phyloP scores from a whole-genome alignment of 2,888 invertebrate species.

The Alviniconcha strummeri region DNA sequence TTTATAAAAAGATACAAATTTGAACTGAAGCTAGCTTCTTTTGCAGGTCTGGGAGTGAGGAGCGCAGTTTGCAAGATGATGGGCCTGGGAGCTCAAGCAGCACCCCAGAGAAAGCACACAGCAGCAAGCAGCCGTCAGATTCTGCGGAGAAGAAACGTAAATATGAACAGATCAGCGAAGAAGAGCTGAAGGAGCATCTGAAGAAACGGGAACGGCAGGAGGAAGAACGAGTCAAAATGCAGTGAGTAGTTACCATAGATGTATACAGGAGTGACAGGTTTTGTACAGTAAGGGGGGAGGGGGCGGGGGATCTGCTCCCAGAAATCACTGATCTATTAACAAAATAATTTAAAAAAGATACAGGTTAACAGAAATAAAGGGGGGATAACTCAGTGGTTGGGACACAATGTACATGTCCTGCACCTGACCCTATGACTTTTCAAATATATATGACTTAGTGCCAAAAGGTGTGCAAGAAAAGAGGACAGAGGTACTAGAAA shows the following conservation, averaged over 20 bases:
- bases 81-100: conserved; percentile 39
- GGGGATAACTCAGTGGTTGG: no score
- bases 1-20: not conserved
- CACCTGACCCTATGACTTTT: no score
- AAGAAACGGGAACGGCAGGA: conserved; percentile 83
- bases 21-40: not conserved
- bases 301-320: no score
- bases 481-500: no score
- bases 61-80: conserved; percentile 11
- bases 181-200: conserved; percentile 45
- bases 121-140: conserved; percentile 27
- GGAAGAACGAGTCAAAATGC: conserved; percentile 96
- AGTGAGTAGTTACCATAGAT: conserved; percentile 79
- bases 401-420: no score
- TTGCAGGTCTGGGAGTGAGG: conserved; percentile 1
- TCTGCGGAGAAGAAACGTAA: conserved; percentile 57
- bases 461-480: no score
- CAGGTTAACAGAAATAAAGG: no score
- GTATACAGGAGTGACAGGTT: no score
- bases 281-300: no score
- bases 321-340: no score
- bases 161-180: conserved; percentile 51
- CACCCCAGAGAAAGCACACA: conserved; percentile 33
- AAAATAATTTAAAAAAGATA: no score
- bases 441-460: no score